Base-by-base conservation (phyloP, 1,140 invertebrate species). In the Eupristina koningsbergeri region DNA sequence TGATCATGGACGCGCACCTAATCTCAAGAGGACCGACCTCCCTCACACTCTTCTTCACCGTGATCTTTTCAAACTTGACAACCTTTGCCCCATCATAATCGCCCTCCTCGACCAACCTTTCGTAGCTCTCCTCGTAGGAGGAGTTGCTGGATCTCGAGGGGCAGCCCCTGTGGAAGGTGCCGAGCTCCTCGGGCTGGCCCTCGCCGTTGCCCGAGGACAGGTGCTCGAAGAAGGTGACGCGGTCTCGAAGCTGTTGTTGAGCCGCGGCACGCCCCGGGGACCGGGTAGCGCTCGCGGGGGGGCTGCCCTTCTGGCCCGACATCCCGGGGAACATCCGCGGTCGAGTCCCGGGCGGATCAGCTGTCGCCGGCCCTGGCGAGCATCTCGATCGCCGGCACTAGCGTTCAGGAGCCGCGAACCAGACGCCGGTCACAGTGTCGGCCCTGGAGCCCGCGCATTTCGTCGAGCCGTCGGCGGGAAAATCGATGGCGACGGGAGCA, bases 201-300 rank as follows among this genome's bases (percentile, higher is more conserved):
- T 86, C 87, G 84, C 47, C 47, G 47, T 17, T 50, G 47, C 92
- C 91, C 34, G 89, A 85, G 5, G 95, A 96, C 34, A 96, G 93
- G 90, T 95, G 95, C 87, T 97, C 96, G 90, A 95, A 96, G 89
- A 96, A 96, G 77, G 93, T 94, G 80, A 97, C 96, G 87, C 94
- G 94, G 86, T 96, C 95, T 64, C 94, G 93, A 22, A 96, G 93
- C 64, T 94, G 85, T 89, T 90, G 92, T 78, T 81, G 71, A 69
- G 84, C 53, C 22, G 53, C 53, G 53, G 53, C 13, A 13, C 26
- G 29, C 50, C 64, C 26, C 73, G 36, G 17, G 26, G 3, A 29
- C 22, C 83, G 45, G 53, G 53, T 19, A 58, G 22, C 26, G 3
- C 29, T 50, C 83, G 74, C 67, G 78, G 75, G 45, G 78, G 75